Conservation (phyloP, 2,113 vertebrate species). For the Lamprotornis superbus region DNA sequence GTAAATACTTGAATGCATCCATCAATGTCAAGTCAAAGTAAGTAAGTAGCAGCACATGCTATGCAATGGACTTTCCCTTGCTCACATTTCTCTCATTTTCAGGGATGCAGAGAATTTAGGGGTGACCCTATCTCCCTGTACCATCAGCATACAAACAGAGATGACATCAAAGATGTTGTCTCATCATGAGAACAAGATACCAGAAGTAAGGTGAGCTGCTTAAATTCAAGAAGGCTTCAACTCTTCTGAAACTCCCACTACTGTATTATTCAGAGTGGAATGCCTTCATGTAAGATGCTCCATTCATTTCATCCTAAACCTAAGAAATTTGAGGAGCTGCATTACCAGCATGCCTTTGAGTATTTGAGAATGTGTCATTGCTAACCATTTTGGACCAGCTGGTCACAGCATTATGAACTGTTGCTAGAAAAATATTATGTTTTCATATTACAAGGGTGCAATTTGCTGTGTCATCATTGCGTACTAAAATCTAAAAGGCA, state of each 20-base stretch:
- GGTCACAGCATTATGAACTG: neutral
- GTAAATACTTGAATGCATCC: slow-evolving; percentile 64
- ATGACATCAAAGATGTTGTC: neutral
- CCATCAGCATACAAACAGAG: neutral
- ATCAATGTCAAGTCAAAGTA: slow-evolving; percentile 55
- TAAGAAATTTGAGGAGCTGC: neutral
- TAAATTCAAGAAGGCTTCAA: neutral
- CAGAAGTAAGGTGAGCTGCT: neutral
- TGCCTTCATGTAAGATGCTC: neutral
- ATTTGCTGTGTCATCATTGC: slow-evolving; percentile 33
- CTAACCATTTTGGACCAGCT: neutral
- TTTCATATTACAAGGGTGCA: neutral
- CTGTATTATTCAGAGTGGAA: neutral
- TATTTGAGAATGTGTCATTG: neutral
- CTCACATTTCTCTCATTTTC: neutral
- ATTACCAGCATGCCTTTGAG: neutral
- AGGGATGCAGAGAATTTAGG: neutral
- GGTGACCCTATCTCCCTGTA: neutral
- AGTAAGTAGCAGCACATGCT: slow-evolving; percentile 10
- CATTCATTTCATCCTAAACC: neutral
- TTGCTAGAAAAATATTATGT: slow-evolving; percentile 33
- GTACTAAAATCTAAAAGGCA: neutral
- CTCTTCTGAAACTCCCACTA: neutral
- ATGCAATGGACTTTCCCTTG: slow-evolving; percentile 14
- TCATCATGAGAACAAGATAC: neutral